Evolutionary conservation across 2,888 invertebrate species (phyloP).

Genomic region (Aphrophora alni): DNA sequence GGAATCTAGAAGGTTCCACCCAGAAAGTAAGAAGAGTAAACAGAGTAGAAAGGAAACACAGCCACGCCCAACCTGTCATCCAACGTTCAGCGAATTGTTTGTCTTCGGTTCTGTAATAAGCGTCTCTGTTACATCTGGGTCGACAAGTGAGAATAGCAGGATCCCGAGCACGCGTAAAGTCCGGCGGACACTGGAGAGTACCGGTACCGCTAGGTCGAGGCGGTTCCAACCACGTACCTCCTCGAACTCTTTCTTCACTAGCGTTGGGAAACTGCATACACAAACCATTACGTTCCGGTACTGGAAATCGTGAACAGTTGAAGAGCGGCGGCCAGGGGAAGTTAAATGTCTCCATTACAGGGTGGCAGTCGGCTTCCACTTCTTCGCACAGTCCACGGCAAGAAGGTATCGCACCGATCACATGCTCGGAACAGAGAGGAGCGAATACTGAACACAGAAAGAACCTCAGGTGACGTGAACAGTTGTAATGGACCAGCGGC

Average conservation of each 20-base stretch:
- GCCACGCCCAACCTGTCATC: slow-evolving; percentile 77
- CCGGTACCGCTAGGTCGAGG: slow-evolving; percentile 51
- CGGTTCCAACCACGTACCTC: slow-evolving; percentile 48
- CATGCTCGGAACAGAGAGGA: slow-evolving; percentile 89
- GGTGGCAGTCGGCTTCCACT: slow-evolving; percentile 73
- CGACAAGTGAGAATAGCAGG: slow-evolving; percentile 59
- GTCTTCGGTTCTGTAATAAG: slow-evolving; percentile 69
- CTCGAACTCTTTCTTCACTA: slow-evolving; percentile 48
- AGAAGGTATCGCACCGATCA: slow-evolving; percentile 82
- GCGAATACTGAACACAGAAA: slow-evolving; percentile 90
- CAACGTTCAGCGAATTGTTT: slow-evolving; percentile 64
- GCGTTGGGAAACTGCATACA: slow-evolving; percentile 72
- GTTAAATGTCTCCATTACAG: slow-evolving; percentile 68
- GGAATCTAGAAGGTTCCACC: slow-evolving; percentile 86
- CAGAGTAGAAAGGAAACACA: slow-evolving; percentile 80
- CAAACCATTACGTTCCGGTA: slow-evolving; percentile 70
- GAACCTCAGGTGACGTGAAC: slow-evolving; percentile 81
- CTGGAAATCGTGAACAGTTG: slow-evolving; percentile 80
- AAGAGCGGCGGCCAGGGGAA: slow-evolving; percentile 74
- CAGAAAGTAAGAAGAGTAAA: slow-evolving; percentile 87
- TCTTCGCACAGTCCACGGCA: slow-evolving; percentile 86
- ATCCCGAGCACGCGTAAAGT: slow-evolving; percentile 64
- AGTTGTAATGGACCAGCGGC: slow-evolving; percentile 77
- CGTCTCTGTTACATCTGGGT: slow-evolving; percentile 70
- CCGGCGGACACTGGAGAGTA: slow-evolving; percentile 64